Evolutionary conservation across 2,888 invertebrate genomes (phyloP), one percentile per base, ranked within the genome.

Genomic region (Mimas tiliae): DNA sequence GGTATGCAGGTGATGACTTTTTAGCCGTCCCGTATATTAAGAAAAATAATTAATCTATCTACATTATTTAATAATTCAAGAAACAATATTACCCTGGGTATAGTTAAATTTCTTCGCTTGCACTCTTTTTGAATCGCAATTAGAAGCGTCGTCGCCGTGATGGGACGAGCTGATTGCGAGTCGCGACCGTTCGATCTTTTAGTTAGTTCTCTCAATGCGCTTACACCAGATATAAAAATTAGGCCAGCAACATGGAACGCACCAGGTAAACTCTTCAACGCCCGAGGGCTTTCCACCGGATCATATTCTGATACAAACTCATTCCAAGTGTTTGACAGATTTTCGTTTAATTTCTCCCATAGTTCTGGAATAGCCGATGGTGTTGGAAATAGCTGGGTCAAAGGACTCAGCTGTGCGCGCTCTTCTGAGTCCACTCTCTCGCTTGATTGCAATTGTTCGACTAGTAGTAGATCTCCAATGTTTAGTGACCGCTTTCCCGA

Each of bases 251-350:
- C 95, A 71, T 95, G 94, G 64, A 94, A 95, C 0, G 95, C 84
- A 7, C 95, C 95, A 0, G 95, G 95, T 21, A 94, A 82, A 7
- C 93, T 94, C 77, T 96, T 96, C 16, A 95, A 80, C 0, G 95
- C 93, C 68, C 95, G 93, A 0, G 96, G 96, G 66, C 96, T 95
- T 81, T 97, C 97, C 6, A 96, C 88, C 0, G 97, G 97, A 82
- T 97, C 97, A 72, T 96, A 96, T 76, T 96, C 95, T 33, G 95
- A 96, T 7, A 97, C 95, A 73, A 97, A 97, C 77, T 97, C 96
- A 79, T 97, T 97, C 97, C 97, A 97, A 21, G 95, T 93, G 74
- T 97, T 97, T 19, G 96, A 95, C 45, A 96, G 86, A 68, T 95
- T 95, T 74, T 96, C 96, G 51, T 95, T 94, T 14, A 97, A 74